These are phyloP conservation scores for Megaptera novaeangliae DNA, from an alignment of 2,113 vertebrate genomes.

Conservation along the genomic window DNA sequence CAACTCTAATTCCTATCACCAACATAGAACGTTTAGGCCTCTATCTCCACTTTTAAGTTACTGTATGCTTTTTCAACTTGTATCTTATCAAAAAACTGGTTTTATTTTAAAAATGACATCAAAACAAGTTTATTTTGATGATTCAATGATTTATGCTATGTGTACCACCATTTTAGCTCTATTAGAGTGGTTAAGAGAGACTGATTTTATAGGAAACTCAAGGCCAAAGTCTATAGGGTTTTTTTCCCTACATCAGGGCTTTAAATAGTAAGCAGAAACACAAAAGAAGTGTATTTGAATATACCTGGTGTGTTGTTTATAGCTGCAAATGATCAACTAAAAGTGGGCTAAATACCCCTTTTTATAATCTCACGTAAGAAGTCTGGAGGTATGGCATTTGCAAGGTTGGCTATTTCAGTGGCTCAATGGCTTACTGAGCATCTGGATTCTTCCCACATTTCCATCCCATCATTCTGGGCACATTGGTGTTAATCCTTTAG, in stretches of 20 bases:
- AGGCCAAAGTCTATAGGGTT: neutral
- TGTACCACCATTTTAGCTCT: neutral
- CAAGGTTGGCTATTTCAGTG: neutral
- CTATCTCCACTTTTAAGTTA: neutral
- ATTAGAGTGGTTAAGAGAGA: neutral
- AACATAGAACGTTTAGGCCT: neutral
- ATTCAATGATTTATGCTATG: neutral
- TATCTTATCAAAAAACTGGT: slow-evolving; percentile 18
- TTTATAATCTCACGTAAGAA: neutral
- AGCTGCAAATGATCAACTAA: neutral
- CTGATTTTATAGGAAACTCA: neutral
- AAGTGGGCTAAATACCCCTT: neutral
- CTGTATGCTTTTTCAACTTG: slow-evolving; percentile 21
- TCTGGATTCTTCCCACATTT: neutral
- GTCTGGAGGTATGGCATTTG: neutral
- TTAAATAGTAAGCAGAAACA: neutral
- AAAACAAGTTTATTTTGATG: slow-evolving; percentile 13
- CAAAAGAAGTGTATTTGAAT: neutral
- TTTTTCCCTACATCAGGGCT: neutral
- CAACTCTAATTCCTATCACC: neutral
- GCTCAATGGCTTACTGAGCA: neutral
- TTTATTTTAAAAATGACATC: neutral
- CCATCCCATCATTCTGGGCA: neutral
- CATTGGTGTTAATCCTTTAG: neutral
- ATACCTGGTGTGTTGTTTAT: neutral